A percentile compares a stretch with the other conserved stretches of the same genome.
These are phyloP conservation scores for Arvicanthis niloticus DNA, from an alignment of 2,113 vertebrate species.

Conservation along the genomic window DNA sequence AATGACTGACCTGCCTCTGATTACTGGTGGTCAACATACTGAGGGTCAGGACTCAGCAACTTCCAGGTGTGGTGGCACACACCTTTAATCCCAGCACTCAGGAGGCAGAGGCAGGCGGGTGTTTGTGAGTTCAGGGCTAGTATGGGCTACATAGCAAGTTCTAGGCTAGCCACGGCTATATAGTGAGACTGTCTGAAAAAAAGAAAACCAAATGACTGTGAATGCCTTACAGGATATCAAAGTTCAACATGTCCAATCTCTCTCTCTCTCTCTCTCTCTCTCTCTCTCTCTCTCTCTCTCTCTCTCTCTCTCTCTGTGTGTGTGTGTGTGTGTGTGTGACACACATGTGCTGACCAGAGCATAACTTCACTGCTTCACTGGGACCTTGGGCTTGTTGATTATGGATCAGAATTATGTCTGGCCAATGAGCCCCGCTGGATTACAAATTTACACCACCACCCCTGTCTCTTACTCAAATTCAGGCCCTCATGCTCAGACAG, in stretches of 20 bases:
- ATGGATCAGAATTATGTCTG: background rate
- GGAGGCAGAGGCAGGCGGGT: background rate
- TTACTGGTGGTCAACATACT: background rate
- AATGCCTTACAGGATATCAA: background rate
- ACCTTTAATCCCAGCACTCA: background rate
- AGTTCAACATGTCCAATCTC: background rate
- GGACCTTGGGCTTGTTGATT: background rate
- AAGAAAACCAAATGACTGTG: background rate
- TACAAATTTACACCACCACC: background rate
- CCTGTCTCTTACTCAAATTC: background rate
- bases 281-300: too few species aligned
- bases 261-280: too few species aligned
- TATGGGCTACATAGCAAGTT: background rate
- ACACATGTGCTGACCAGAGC: background rate
- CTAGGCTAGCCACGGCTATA: background rate
- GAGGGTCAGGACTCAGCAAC: background rate
- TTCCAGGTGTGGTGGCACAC: background rate
- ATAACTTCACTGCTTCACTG: background rate
- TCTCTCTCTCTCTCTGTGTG: too few species aligned
- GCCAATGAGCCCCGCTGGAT: background rate
- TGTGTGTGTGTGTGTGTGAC: background rate
- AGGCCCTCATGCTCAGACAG: background rate
- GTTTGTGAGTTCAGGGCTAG: background rate
- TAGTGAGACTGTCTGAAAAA: background rate
- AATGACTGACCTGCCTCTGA: background rate